These are phyloP conservation scores for Stomorhina lunata DNA, from an alignment of 2,888 invertebrate species.

Conservation along the genomic window DNA sequence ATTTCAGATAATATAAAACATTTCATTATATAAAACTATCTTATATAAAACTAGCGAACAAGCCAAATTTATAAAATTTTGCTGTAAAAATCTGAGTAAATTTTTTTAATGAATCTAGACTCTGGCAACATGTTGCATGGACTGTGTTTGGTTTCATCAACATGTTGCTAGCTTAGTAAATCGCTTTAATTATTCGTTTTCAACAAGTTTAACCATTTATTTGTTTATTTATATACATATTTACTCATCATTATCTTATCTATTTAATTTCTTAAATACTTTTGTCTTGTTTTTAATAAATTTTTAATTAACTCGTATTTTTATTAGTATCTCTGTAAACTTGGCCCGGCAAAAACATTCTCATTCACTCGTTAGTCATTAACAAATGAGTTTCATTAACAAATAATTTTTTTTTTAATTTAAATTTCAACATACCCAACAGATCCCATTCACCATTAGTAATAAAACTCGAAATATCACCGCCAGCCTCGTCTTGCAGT, in stretches of 20 bases:
- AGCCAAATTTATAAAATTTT: no score
- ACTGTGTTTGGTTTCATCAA: background rate
- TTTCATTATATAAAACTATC: no score
- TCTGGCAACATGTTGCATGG: background rate
- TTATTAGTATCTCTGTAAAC: background rate
- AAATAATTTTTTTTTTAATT: background rate
- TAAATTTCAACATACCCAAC: conserved; percentile 86
- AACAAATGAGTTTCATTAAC: conserved; percentile 36
- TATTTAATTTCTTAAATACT: no score
- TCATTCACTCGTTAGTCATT: conserved; percentile 5
- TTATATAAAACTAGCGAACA: no score
- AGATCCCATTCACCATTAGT: conserved; percentile 99
- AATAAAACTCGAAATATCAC: conserved; percentile 98
- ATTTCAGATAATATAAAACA: no score
- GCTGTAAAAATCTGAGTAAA: no score
- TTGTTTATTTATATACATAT: no score
- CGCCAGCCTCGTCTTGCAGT: conserved; percentile 94
- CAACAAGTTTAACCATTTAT: no score
- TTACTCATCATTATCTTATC: no score
- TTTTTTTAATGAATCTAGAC: no score
- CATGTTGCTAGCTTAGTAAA: background rate
- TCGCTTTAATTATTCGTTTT: no score
- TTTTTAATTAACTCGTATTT: background rate
- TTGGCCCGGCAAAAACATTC: conserved; percentile 31
- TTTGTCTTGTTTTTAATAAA: no score